Evolutionary conservation across 2,797 vertebrate genomes (phyloP).

Genomic region (Neosalanx taihuensis): DNA sequence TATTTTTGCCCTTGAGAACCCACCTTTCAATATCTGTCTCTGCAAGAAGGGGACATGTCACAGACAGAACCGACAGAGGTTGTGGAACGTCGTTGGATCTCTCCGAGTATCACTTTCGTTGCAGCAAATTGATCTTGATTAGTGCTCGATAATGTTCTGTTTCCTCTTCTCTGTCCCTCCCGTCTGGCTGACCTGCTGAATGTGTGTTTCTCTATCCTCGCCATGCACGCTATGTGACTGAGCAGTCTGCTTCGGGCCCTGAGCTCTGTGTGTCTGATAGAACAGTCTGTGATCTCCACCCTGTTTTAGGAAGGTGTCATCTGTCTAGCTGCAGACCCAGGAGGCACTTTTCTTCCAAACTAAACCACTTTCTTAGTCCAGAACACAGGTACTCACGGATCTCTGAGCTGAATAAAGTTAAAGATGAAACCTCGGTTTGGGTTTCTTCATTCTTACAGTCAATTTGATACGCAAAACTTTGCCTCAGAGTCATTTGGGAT

Average conservation of each 20-base stretch:
- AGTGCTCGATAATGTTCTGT: neutral
- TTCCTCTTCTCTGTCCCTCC: neutral
- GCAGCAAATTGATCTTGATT: constrained; percentile 3
- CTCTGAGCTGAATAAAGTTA: no score
- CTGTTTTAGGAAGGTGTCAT: no score
- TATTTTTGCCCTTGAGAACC: neutral
- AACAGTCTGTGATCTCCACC: no score
- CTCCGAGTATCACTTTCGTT: neutral
- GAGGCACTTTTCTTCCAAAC: no score
- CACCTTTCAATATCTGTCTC: neutral
- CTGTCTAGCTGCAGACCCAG: no score
- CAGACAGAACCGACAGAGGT: neutral
- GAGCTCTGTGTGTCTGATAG: no score
- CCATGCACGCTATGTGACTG: neutral
- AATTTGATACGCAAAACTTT: no score
- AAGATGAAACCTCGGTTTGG: neutral
- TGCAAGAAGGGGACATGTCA: neutral
- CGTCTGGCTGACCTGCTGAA: neutral
- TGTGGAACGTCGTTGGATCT: neutral
- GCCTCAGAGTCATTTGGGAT: neutral
- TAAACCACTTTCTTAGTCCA: no score
- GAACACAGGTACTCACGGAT: no score
- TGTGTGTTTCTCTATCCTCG: neutral
- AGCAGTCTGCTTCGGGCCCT: no score
- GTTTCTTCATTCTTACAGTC: no score